These are phyloP conservation scores for Saimiri boliviensis DNA, from an alignment of 2,113 vertebrate species.

Conservation along the genomic window DNA sequence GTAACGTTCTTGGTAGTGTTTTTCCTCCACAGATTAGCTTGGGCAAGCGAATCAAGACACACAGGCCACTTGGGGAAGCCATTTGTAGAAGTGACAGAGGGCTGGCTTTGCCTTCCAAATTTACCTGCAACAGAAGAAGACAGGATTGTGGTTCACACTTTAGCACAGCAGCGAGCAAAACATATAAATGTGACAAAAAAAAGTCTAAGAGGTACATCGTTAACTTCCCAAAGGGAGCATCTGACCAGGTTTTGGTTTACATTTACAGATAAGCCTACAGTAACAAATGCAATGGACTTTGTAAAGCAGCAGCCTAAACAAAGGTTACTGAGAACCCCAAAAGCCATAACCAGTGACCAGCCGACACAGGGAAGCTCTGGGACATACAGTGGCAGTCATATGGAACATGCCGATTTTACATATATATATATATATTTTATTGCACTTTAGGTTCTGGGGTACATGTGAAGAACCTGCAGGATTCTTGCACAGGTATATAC, in stretches of 20 bases:
- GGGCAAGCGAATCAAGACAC: constrained; percentile 91
- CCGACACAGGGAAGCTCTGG: background rate
- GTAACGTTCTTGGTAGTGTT: constrained; percentile 87
- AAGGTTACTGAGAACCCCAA: background rate
- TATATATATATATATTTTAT: too few species aligned
- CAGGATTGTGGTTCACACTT: background rate
- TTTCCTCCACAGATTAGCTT: constrained; percentile 82
- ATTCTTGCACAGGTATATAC: too few species aligned
- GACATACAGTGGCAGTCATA: background rate
- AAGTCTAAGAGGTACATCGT: background rate
- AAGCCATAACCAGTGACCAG: background rate
- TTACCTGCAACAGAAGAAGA: constrained; percentile 87
- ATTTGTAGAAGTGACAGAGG: constrained; percentile 94
- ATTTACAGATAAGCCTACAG: background rate
- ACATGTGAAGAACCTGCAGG: too few species aligned
- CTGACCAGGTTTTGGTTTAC: background rate
- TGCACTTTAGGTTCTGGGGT: too few species aligned
- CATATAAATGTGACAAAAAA: background rate
- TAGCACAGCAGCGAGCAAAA: background rate
- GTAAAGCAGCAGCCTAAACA: background rate
- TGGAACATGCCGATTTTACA: background rate
- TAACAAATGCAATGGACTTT: background rate
- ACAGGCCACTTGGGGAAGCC: constrained; percentile 91
- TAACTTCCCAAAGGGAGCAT: background rate
- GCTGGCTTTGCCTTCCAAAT: constrained; percentile 87